A percentile compares a stretch with the other conserved stretches of the same genome.
Evolutionary conservation across 35 echinoderm and acorn worm genomes (phyloP).

Genomic region (Ophioderma brevispina): DNA sequence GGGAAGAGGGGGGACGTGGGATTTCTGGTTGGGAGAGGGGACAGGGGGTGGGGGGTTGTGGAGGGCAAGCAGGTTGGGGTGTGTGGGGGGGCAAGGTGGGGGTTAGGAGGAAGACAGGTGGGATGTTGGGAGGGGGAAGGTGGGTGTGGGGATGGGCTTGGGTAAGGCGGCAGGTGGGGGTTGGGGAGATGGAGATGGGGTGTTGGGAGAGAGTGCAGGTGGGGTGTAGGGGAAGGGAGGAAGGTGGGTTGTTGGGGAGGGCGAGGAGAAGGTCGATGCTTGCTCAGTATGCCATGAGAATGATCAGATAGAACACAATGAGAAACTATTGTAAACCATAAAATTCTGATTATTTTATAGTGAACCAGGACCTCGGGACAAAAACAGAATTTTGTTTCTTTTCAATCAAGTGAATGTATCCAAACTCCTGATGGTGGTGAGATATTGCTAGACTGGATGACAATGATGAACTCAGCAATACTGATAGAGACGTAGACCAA

Average conservation of each 20-base stretch:
- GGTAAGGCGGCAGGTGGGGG: too few relatives aligned
- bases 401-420: conserved; percentile 54
- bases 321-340: background rate
- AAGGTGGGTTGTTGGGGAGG: too few relatives aligned
- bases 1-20: too few relatives aligned
- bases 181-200: too few relatives aligned
- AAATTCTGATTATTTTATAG: background rate
- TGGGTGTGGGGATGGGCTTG: too few relatives aligned
- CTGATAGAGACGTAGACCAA: conserved; percentile 40
- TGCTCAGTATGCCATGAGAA: background rate
- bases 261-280: background rate
- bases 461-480: conserved; percentile 33
- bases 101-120: too few relatives aligned
- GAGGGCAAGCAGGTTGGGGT: too few relatives aligned
- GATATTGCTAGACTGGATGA: conserved; percentile 84
- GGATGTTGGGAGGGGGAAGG: too few relatives aligned
- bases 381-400: background rate
- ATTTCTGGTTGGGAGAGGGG: too few relatives aligned
- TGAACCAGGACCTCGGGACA: background rate
- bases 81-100: too few relatives aligned
- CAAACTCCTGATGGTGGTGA: conserved; percentile 73
- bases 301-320: background rate
- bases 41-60: too few relatives aligned
- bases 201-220: too few relatives aligned
- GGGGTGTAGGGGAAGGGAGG: background rate